A percentile compares a stretch with the other conserved stretches of the same genome.
Conservation (phyloP, 2,888 invertebrate genomes). For the Dicranocentrus wangi region DNA sequence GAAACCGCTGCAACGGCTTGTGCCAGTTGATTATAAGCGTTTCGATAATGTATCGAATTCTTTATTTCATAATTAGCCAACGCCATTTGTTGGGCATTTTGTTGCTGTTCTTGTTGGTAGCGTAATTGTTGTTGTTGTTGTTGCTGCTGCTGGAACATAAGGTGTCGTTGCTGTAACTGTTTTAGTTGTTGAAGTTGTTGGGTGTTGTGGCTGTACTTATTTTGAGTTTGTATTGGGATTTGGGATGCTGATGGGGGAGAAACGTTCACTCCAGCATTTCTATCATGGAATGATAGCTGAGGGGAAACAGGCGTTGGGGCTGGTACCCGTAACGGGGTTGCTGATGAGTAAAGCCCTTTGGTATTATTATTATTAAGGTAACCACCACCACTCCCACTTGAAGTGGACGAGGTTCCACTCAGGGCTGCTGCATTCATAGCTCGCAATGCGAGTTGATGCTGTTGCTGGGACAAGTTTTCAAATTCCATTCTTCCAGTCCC, state of each 20-base stretch:
- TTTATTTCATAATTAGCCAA: slow-evolving; percentile 41
- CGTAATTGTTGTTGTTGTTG: slow-evolving; percentile 5
- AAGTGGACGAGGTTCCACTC: background rate
- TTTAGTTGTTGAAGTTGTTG: slow-evolving; percentile 34
- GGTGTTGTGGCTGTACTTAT: slow-evolving; percentile 32
- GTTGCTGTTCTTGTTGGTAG: background rate
- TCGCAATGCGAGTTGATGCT: slow-evolving; percentile 23
- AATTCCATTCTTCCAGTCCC: background rate
- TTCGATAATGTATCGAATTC: slow-evolving; percentile 28
- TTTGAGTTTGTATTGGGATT: slow-evolving; percentile 2
- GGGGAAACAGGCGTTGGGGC: background rate
- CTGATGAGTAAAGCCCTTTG: no score
- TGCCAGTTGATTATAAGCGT: slow-evolving; percentile 50
- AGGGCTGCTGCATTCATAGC: slow-evolving; percentile 23
- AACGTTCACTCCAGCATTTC: background rate
- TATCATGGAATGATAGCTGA: background rate
- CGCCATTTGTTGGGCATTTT: slow-evolving; percentile 9
- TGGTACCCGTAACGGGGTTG: background rate
- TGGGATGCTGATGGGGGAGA: slow-evolving; percentile 7
- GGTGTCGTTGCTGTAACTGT: slow-evolving; percentile 25
- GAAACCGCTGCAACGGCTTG: slow-evolving; percentile 32
- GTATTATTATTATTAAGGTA: background rate
- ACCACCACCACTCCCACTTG: background rate
- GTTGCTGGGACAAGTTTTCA: slow-evolving; percentile 23
- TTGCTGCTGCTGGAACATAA: background rate